These are phyloP conservation scores for Kryptolebias marmoratus DNA, from an alignment of 2,113 vertebrate species.

Conservation along the genomic window DNA sequence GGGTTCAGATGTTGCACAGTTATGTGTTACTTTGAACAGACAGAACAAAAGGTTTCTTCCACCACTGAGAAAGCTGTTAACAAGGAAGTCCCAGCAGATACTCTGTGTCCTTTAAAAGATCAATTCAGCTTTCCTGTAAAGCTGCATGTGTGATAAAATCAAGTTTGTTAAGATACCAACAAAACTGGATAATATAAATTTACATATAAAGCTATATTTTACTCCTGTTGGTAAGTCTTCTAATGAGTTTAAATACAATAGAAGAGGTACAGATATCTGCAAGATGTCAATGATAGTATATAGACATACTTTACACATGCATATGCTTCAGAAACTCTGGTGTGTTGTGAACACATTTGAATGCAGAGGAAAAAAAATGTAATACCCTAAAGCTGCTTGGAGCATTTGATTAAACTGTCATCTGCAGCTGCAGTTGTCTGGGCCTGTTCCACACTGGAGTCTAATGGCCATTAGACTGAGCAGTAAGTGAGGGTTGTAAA, in stretches of 20 bases:
- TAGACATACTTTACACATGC: conserved; percentile 3
- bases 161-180: no score
- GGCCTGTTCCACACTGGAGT: conserved; percentile 32
- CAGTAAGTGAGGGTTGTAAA: conserved; percentile 52
- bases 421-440: conserved; percentile 40
- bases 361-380: conserved; percentile 1
- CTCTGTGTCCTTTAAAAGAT: not conserved
- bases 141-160: no score
- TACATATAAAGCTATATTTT: no score
- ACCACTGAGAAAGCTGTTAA: not conserved
- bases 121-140: conserved; percentile 4
- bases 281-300: not conserved
- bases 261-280: conserved; percentile 6
- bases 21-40: not conserved
- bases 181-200: no score
- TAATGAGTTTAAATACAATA: conserved; percentile 5
- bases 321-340: not conserved
- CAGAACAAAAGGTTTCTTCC: not conserved
- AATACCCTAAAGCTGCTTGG: conserved; percentile 8
- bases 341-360: conserved; percentile 14
- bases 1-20: not conserved
- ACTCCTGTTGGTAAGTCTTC: not conserved
- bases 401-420: conserved; percentile 59
- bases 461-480: conserved; percentile 66
- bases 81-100: not conserved